phyloP scores from a whole-genome alignment of 2,888 invertebrate genomes.

The Sphaeridia pumilis region DNA sequence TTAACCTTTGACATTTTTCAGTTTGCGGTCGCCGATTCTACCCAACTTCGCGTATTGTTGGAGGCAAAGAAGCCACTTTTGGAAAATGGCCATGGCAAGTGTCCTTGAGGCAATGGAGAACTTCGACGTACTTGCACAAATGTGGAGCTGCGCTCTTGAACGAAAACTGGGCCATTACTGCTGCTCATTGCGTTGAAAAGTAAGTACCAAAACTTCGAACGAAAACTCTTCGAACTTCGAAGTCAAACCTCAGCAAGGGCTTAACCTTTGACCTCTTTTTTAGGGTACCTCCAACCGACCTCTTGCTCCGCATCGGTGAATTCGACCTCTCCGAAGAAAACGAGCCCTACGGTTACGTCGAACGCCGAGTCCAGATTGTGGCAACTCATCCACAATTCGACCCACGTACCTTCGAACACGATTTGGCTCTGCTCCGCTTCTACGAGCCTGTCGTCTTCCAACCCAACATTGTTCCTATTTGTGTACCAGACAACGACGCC shows the following conservation, averaged over 20 bases:
- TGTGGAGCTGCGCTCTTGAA: constrained; percentile 84
- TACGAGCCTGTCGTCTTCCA: constrained; percentile 84
- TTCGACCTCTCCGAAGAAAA: constrained; percentile 76
- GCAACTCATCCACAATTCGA: constrained; percentile 82
- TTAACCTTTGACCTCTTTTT: no score
- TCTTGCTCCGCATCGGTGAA: constrained; percentile 74
- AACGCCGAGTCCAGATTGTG: constrained; percentile 78
- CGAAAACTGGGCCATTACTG: constrained; percentile 91
- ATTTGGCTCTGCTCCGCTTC: constrained; percentile 73
- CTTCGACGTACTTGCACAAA: constrained; percentile 82
- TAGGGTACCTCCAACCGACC: constrained; percentile 83
- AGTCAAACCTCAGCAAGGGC: no score
- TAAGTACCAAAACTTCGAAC: constrained; percentile 45
- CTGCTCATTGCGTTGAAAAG: constrained; percentile 92
- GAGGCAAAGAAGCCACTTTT: constrained; percentile 71
- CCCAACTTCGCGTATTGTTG: constrained; percentile 77
- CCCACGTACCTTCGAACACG: constrained; percentile 82
- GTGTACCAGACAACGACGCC: constrained; percentile 73
- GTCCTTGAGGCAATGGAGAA: constrained; percentile 79
- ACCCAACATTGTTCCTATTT: constrained; percentile 80
- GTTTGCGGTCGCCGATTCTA: constrained; percentile 77
- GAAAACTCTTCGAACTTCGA: neutral
- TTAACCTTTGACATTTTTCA: no score
- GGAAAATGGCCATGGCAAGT: constrained; percentile 93
- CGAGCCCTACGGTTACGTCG: constrained; percentile 78